A percentile compares a stretch with the other conserved stretches of the same genome.
phyloP scores from a whole-genome alignment of 2,113 vertebrate genomes.

The Bujurquina vittata region DNA sequence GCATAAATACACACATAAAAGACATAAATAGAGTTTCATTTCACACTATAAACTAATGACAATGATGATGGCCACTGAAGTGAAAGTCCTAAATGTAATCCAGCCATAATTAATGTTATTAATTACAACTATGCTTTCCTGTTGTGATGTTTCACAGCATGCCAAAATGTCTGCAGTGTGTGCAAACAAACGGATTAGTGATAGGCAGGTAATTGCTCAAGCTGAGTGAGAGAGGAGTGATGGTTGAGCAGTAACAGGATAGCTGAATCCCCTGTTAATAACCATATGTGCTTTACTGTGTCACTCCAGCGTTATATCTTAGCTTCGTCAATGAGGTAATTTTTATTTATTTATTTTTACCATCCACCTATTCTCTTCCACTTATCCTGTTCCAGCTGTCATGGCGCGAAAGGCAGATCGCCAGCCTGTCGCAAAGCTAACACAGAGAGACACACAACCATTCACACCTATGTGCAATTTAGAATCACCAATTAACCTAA shows the following conservation, averaged over 20 bases:
- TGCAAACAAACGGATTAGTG: background rate
- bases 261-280: background rate
- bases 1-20: too few relatives aligned
- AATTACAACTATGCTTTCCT: background rate
- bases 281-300: background rate
- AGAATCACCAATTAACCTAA: too few relatives aligned
- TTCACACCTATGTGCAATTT: too few relatives aligned
- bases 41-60: background rate
- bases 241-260: background rate
- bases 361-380: too few relatives aligned
- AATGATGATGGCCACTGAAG: background rate
- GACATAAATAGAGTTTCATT: background rate
- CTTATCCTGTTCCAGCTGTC: too few relatives aligned
- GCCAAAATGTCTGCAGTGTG: conserved; percentile 6
- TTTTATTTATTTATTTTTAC: too few relatives aligned
- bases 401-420: too few relatives aligned
- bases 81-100: background rate
- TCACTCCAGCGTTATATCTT: background rate
- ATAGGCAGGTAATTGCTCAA: background rate
- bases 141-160: background rate
- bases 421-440: too few relatives aligned
- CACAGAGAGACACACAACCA: too few relatives aligned
- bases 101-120: background rate
- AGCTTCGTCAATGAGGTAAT: background rate
- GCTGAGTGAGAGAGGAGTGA: background rate